Percentiles rank a stretch among this genome's conserved stretches.
Conservation (phyloP, 2,797 vertebrate species). For the Dryobates pubescens region DNA sequence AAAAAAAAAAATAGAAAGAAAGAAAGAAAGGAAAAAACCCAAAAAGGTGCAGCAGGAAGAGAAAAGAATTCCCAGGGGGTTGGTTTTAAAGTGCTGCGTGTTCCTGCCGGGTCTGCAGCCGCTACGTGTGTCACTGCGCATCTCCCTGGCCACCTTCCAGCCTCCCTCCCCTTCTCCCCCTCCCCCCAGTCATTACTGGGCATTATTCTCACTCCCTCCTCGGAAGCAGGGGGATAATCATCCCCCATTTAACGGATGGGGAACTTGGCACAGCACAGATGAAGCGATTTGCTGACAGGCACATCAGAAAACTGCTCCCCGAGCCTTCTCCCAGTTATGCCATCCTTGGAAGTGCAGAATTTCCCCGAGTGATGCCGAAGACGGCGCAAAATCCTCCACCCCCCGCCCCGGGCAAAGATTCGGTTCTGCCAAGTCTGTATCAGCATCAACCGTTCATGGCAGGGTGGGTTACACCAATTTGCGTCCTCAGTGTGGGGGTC, state of each 20-base stretch:
- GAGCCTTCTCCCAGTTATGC: neutral
- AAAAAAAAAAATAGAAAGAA: neutral
- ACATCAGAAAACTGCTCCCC: neutral
- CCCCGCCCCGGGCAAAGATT: too few species aligned
- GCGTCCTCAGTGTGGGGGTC: rapidly evolving
- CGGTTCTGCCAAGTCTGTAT: too few species aligned
- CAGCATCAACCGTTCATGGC: rapidly evolving
- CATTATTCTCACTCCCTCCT: neutral
- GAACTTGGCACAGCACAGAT: neutral
- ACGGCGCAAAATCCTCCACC: rapidly evolving
- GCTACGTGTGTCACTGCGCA: neutral
- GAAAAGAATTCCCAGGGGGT: neutral
- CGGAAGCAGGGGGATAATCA: neutral
- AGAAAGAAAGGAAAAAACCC: neutral
- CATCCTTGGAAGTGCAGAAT: neutral
- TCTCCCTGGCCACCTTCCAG: neutral
- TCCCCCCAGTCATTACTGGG: neutral
- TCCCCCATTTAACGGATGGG: neutral
- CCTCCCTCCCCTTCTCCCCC: neutral
- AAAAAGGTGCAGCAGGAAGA: neutral
- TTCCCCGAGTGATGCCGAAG: neutral
- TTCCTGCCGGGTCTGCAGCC: neutral
- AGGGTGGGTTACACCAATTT: rapidly evolving
- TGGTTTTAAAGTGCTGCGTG: neutral
- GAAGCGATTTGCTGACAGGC: constrained; percentile 36